Evolutionary conservation across 2,797 vertebrate genomes (phyloP).

Genomic region (Halcyon chelicuti): DNA sequence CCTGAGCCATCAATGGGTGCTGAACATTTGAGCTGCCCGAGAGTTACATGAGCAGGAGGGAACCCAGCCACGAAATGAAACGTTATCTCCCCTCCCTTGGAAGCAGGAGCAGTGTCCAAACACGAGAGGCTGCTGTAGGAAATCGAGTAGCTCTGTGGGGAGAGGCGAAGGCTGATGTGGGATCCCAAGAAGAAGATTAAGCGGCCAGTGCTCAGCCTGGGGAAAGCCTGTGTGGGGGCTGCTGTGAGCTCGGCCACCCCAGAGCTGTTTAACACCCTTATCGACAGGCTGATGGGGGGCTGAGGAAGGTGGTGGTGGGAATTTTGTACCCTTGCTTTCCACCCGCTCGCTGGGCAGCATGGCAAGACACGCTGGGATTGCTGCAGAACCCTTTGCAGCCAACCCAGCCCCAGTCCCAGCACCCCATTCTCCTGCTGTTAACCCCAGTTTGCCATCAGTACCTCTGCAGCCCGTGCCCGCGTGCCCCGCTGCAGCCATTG

Average conservation of each 20-base stretch:
- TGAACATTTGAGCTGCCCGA: not conserved
- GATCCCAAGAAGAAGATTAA: not conserved
- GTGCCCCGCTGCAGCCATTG: not conserved
- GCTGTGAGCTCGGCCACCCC: not conserved
- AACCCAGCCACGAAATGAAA: rapidly evolving
- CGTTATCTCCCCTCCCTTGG: rapidly evolving
- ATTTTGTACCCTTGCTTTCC: not conserved
- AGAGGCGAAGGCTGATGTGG: not conserved
- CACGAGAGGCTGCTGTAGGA: not conserved
- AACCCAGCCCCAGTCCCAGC: not conserved
- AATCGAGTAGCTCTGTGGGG: not conserved
- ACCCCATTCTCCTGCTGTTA: not conserved
- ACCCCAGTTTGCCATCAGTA: not conserved
- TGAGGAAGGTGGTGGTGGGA: rapidly evolving
- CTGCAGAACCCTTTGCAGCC: not conserved
- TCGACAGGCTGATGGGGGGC: not conserved
- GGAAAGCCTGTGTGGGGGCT: not conserved
- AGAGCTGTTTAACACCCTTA: not conserved
- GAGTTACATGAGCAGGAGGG: not conserved
- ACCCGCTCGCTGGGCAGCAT: not conserved
- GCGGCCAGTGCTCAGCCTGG: not conserved
- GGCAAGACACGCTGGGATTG: rapidly evolving
- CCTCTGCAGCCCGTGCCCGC: not conserved
- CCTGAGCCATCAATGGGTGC: not conserved
- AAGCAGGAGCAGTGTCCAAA: not conserved